phyloP scores from a whole-genome alignment of 2,797 vertebrate species.

The Liasis olivaceus region DNA sequence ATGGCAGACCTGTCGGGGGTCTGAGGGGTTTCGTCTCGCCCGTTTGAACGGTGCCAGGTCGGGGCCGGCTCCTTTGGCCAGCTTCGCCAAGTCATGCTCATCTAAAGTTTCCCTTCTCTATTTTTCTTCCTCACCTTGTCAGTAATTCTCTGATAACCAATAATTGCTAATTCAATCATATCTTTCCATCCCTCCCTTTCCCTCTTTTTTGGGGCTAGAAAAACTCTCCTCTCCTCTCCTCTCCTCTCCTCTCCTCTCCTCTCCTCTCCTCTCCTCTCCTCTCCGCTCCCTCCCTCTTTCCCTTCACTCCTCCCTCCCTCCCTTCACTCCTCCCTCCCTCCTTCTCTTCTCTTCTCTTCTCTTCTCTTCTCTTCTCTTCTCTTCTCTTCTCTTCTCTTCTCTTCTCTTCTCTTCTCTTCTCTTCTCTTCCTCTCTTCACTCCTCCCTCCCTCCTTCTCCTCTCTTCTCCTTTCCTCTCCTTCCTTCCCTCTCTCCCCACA shows the following conservation, averaged over 20 bases:
- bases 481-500: not conserved
- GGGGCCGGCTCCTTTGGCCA: not conserved
- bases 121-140: not conserved
- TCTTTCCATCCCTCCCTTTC: not conserved
- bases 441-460: not conserved
- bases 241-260: not conserved
- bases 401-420: too few relatives aligned
- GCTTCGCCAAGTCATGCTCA: not conserved
- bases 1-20: not conserved
- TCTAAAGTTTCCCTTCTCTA: not conserved
- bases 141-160: not conserved
- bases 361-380: too few relatives aligned
- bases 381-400: too few relatives aligned
- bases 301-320: rapidly evolving
- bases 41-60: not conserved
- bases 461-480: too few relatives aligned
- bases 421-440: too few relatives aligned
- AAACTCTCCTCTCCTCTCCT: not conserved
- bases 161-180: not conserved
- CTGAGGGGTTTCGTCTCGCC: not conserved
- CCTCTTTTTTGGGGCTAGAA: not conserved
- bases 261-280: not conserved
- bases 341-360: too few relatives aligned
- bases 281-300: rapidly evolving
- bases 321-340: too few relatives aligned